Evolutionary conservation across 2,797 vertebrate species (phyloP).

Genomic region (Bradypodion ventrale): DNA sequence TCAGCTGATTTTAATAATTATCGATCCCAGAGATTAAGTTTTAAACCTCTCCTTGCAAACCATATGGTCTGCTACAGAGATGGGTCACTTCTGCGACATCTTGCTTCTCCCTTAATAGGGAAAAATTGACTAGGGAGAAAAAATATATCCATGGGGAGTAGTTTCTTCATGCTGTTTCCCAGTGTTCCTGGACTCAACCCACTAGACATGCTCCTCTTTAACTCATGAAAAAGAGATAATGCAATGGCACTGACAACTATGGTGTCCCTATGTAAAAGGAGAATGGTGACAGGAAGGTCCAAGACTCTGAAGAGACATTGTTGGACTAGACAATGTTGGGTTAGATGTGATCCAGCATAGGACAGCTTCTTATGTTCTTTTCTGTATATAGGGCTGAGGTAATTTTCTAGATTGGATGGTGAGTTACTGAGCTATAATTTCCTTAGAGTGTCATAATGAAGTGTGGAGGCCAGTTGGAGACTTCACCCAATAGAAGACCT

Average conservation of each 20-base stretch:
- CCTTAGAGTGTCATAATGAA: not conserved
- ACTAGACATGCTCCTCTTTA: not conserved
- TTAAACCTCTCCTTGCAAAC: not conserved
- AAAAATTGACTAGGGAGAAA: no score
- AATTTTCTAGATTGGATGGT: not conserved
- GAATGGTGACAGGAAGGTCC: not conserved
- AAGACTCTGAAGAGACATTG: not conserved
- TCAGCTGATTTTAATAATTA: not conserved
- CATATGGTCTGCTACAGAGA: not conserved
- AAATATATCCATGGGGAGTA: not conserved
- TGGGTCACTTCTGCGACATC: not conserved
- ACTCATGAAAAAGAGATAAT: not conserved
- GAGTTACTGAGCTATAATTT: not conserved
- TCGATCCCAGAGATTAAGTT: not conserved
- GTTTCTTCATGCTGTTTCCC: not conserved
- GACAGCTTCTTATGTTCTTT: no score
- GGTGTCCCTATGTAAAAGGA: not conserved
- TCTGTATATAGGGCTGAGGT: no score
- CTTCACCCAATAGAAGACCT: not conserved
- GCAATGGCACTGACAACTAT: not conserved
- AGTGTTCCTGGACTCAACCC: not conserved
- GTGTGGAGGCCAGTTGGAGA: not conserved
- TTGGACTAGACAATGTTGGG: not conserved
- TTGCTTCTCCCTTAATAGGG: not conserved
- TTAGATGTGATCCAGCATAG: no score